A percentile compares a stretch with the other conserved stretches of the same genome.
phyloP scores from a whole-genome alignment of 2,888 invertebrate genomes.

The Plebejus anna region DNA sequence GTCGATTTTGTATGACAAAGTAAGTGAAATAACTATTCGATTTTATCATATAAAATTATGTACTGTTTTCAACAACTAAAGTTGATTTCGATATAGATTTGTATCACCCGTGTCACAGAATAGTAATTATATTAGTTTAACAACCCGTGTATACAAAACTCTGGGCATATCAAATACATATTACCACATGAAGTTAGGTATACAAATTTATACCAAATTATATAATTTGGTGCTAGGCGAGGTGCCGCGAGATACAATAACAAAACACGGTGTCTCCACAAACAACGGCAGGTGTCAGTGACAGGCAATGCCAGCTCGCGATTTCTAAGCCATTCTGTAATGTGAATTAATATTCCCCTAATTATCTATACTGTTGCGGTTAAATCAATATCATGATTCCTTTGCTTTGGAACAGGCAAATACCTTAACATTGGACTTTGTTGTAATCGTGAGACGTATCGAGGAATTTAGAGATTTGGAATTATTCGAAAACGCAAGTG shows the following conservation, averaged over 20 bases:
- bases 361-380: neutral
- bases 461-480: too few relatives aligned
- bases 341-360: neutral
- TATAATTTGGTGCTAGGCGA: neutral
- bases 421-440: neutral
- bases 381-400: neutral
- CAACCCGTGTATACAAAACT: neutral
- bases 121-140: too few relatives aligned
- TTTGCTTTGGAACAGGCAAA: too few relatives aligned
- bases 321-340: constrained; percentile 24
- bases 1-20: too few relatives aligned
- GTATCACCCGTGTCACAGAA: too few relatives aligned
- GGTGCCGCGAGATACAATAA: constrained; percentile 23
- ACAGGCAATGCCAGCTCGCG: constrained; percentile 1
- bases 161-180: neutral
- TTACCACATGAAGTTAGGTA: neutral
- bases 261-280: neutral
- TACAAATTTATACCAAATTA: too few relatives aligned
- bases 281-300: constrained; percentile 27
- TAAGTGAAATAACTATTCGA: too few relatives aligned
- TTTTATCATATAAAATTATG: too few relatives aligned
- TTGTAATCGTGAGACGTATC: neutral
- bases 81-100: too few relatives aligned
- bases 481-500: neutral
- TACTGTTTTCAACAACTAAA: too few relatives aligned